Conservation (phyloP, 2,888 invertebrate species). For the Agapostemon virescens region DNA sequence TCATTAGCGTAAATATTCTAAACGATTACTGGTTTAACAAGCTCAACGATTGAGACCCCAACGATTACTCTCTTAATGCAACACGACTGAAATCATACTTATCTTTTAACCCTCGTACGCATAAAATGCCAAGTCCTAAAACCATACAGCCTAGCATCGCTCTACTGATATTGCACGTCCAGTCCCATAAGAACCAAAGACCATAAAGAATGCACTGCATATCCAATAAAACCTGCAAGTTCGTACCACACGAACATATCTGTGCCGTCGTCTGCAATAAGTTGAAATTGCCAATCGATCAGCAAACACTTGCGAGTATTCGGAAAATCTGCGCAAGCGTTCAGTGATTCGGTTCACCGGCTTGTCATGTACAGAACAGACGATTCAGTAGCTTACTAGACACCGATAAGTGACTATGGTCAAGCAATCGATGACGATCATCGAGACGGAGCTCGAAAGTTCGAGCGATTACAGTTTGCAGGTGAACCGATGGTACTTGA, state of each 20-base stretch:
- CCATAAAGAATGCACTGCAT: neutral
- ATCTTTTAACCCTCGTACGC: neutral
- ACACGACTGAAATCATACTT: neutral
- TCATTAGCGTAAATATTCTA: no score
- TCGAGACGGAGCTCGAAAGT: neutral
- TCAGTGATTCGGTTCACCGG: neutral
- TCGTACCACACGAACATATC: neutral
- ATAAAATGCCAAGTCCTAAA: neutral
- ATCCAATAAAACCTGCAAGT: neutral
- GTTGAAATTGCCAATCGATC: slow-evolving; percentile 24
- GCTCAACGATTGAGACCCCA: no score
- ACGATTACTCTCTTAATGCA: no score
- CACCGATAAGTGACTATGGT: neutral
- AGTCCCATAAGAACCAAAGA: neutral
- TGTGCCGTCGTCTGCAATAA: neutral
- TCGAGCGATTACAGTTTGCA: slow-evolving; percentile 55
- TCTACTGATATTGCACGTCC: neutral
- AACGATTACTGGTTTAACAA: no score
- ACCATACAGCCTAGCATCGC: neutral
- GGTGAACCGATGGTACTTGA: slow-evolving; percentile 60
- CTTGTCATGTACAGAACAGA: neutral
- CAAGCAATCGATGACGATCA: neutral
- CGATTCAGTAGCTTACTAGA: neutral
- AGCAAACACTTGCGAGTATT: neutral
- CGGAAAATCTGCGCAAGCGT: slow-evolving; percentile 15